Percentiles rank a stretch among this genome's conserved stretches.
Evolutionary conservation across 2,888 invertebrate genomes (phyloP).

Genomic region (Aspidiotus destructor): DNA sequence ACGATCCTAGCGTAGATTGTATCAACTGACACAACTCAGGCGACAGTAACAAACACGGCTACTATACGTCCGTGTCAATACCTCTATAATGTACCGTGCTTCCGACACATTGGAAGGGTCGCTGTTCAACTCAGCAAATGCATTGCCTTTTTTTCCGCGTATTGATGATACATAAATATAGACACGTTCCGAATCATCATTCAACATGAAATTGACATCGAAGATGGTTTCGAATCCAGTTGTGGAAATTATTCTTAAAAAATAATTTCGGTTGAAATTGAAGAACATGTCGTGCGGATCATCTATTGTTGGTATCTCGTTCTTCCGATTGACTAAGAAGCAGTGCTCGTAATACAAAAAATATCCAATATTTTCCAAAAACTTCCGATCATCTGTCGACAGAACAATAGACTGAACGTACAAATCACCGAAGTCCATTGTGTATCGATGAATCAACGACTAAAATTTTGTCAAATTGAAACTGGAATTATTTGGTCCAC

Average conservation of each 20-base stretch:
- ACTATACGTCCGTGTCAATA: no score
- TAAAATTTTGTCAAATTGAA: slow-evolving; percentile 1
- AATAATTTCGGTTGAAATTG: neutral
- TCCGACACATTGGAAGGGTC: neutral
- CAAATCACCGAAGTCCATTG: neutral
- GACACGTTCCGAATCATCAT: neutral
- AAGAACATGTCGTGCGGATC: neutral
- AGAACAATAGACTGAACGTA: neutral
- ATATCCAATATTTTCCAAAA: neutral
- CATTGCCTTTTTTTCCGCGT: neutral
- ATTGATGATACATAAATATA: neutral
- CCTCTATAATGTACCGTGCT: no score
- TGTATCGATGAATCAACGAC: slow-evolving; percentile 2
- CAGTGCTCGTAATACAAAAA: neutral
- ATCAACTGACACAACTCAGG: no score
- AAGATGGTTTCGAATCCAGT: neutral
- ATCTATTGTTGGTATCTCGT: neutral
- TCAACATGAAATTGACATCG: neutral
- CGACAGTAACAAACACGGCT: no score
- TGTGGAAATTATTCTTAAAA: neutral
- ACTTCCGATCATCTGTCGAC: neutral
- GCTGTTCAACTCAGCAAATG: neutral
- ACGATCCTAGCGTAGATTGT: no score
- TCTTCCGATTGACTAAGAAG: neutral
- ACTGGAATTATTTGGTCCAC: slow-evolving; percentile 1